phyloP scores from a whole-genome alignment of 23 tunicate genomes.

The Aplidium turbinatum region DNA sequence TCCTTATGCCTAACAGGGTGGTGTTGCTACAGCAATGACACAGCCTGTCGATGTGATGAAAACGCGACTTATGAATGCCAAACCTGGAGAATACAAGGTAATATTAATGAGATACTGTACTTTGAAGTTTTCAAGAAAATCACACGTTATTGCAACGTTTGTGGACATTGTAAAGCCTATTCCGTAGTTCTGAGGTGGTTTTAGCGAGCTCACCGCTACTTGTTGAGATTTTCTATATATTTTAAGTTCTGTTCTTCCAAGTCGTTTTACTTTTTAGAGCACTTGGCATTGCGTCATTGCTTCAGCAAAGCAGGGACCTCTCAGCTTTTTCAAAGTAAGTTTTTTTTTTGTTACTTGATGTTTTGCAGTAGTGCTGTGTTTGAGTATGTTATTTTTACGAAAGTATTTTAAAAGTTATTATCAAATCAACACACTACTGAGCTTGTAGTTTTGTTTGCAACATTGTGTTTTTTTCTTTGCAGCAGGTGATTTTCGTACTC shows the following conservation, averaged over 20 bases:
- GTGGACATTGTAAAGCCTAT: neutral
- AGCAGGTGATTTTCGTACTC: too few relatives aligned
- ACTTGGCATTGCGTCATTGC: conserved; percentile 66
- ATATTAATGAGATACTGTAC: neutral
- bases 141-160: neutral
- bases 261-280: too few relatives aligned
- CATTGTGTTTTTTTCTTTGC: too few relatives aligned
- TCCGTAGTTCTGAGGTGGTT: neutral
- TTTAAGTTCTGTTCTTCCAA: too few relatives aligned
- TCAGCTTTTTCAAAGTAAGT: conserved; percentile 69
- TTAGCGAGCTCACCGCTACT: neutral
- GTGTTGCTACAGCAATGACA: conserved; percentile 84
- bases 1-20: conserved; percentile 57
- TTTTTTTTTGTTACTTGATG: too few relatives aligned
- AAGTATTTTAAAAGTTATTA: too few relatives aligned
- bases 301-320: conserved; percentile 67
- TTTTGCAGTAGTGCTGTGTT: too few relatives aligned
- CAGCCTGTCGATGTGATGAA: conserved; percentile 95
- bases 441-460: too few relatives aligned
- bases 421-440: too few relatives aligned
- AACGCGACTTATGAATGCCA: conserved; percentile 90
- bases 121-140: too few relatives aligned
- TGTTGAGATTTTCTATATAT: too few relatives aligned
- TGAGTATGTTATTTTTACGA: too few relatives aligned
- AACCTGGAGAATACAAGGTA: conserved; percentile 76